Percentiles rank a stretch among this genome's conserved stretches.
These are phyloP conservation scores for Bembecia ichneumoniformis DNA, from an alignment of 2,888 invertebrate genomes.

Conservation along the genomic window DNA sequence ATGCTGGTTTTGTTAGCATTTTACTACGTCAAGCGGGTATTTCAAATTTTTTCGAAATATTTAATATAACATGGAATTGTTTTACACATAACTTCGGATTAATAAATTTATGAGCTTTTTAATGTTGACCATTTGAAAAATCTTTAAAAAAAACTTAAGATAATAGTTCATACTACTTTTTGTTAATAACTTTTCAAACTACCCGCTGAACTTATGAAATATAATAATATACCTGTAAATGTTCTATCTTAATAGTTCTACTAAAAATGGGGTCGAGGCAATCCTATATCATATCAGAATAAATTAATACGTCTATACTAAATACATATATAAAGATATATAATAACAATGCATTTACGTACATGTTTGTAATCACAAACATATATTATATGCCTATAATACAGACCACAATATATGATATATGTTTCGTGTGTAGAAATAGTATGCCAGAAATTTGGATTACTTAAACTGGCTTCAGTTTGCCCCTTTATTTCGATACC, in stretches of 20 bases:
- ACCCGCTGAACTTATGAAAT: not conserved
- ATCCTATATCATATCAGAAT: conserved; percentile 36
- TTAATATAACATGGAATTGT: too few relatives aligned
- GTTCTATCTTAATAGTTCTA: not conserved
- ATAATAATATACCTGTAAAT: not conserved
- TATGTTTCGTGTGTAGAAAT: not conserved
- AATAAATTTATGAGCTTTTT: too few relatives aligned
- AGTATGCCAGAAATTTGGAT: too few relatives aligned
- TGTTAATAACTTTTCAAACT: not conserved
- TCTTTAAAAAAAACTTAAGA: too few relatives aligned
- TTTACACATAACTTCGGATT: too few relatives aligned
- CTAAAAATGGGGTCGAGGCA: conserved; percentile 26
- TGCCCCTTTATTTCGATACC: too few relatives aligned
- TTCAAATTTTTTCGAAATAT: too few relatives aligned
- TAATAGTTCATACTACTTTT: not conserved
- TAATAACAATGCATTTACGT: conserved; percentile 10
- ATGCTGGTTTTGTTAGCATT: too few relatives aligned
- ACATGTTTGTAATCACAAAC: conserved; percentile 14
- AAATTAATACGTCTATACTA: conserved; percentile 7
- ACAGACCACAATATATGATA: conserved; percentile 37
- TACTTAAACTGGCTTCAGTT: too few relatives aligned
- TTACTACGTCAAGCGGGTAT: too few relatives aligned
- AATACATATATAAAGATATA: not conserved
- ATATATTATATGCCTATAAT: conserved; percentile 34
- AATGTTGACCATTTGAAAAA: too few relatives aligned